Evolutionary conservation across 2,113 vertebrate species (phyloP).

Genomic region (Pollachius pollachius): DNA sequence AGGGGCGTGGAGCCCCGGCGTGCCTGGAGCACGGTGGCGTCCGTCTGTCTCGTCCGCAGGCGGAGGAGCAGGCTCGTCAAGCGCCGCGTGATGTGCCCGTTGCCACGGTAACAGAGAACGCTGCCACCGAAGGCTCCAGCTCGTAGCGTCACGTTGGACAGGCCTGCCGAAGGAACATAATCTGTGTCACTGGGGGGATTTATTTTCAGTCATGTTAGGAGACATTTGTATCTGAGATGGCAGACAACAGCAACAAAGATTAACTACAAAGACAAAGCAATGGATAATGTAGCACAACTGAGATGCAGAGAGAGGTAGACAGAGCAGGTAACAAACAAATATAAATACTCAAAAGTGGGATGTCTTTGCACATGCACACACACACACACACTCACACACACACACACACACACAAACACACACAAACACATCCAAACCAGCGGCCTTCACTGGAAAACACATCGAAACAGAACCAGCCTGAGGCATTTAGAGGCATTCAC

Average conservation of each 20-base stretch:
- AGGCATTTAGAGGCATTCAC: not conserved
- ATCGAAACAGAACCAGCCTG: too few relatives aligned
- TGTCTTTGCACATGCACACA: not conserved
- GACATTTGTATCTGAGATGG: too few relatives aligned
- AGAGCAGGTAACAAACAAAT: too few relatives aligned
- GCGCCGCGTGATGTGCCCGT: conserved; percentile 74
- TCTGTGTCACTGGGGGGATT: too few relatives aligned
- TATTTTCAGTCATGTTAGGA: too few relatives aligned
- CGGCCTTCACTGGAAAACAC: too few relatives aligned
- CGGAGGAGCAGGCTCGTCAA: conserved; percentile 77
- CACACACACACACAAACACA: not conserved
- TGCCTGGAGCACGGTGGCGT: conserved; percentile 73
- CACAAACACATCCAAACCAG: too few relatives aligned
- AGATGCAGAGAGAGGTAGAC: too few relatives aligned
- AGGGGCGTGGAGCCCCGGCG: conserved; percentile 73
- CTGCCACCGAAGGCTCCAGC: conserved; percentile 48
- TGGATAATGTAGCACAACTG: too few relatives aligned
- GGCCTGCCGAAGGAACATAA: conserved; percentile 67
- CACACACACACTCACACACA: not conserved
- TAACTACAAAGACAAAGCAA: too few relatives aligned
- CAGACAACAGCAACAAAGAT: too few relatives aligned
- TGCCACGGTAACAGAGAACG: conserved; percentile 75
- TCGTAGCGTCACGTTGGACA: conserved; percentile 78
- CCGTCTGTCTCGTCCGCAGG: conserved; percentile 77
- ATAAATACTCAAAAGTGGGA: too few relatives aligned